These are phyloP conservation scores for Otus scops DNA, from an alignment of 2,797 vertebrate genomes.

Conservation along the genomic window DNA sequence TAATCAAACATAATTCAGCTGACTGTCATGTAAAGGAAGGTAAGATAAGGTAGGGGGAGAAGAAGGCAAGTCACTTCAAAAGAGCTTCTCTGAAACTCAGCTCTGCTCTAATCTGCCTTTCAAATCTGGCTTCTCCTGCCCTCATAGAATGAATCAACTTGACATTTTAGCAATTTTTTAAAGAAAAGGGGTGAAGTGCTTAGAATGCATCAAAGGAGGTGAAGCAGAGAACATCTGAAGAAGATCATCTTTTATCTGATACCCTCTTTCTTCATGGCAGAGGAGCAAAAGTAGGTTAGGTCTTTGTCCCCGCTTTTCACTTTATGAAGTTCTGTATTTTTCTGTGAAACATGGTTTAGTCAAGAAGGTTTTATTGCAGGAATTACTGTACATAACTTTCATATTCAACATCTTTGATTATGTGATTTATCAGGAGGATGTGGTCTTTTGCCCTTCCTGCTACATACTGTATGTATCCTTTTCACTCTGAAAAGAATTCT, in stretches of 20 bases:
- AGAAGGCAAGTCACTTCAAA: constrained; percentile 58
- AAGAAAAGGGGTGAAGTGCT: constrained; percentile 67
- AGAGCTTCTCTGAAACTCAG: constrained; percentile 35
- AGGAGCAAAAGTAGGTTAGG: constrained; percentile 29
- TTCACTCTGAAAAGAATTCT: background rate
- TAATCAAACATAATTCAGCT: constrained; percentile 47
- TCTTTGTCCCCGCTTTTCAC: constrained; percentile 18
- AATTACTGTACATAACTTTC: background rate
- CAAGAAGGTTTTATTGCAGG: background rate
- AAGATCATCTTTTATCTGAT: constrained; percentile 61
- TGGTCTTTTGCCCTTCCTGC: background rate
- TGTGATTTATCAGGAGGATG: background rate
- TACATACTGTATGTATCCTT: background rate
- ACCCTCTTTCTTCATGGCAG: background rate
- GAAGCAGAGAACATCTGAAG: constrained; percentile 69
- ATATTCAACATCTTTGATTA: background rate
- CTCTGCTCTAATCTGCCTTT: constrained; percentile 52
- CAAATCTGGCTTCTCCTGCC: constrained; percentile 57
- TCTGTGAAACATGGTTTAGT: background rate
- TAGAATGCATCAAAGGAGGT: constrained; percentile 65
- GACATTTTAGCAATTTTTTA: constrained; percentile 67
- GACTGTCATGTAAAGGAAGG: constrained; percentile 10
- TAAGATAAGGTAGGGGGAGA: background rate
- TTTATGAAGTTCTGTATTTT: constrained; percentile 22
- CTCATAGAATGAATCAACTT: constrained; percentile 61